Base-by-base conservation (phyloP, 2,888 invertebrate genomes). In the Bimastos eiseni region DNA sequence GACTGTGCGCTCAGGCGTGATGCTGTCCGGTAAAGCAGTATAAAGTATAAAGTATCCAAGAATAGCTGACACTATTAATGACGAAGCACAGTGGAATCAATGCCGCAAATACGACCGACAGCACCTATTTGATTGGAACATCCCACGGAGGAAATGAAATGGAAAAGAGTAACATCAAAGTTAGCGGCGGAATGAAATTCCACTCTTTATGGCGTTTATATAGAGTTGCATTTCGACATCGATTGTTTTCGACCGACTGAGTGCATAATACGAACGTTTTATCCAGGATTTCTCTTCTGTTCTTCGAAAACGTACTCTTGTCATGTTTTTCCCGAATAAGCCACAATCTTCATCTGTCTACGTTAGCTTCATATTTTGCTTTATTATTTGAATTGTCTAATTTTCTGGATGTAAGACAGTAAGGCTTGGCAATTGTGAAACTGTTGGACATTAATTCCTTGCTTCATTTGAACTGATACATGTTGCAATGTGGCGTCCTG, bases 141-240 rank as follows among this genome's bases (percentile, higher is more conserved):
- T 44, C 44, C 11, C 11, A 44, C 15, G 44, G 2, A 44, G 13
- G 44, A 44, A 19, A 44, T 11, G 44, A 2, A 13, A 44, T 44
- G 44, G 19, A 2, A 44, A 44, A 49, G 49, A 19, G 49, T 1
- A 70, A n/a, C 70, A 70, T 70, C 70, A 70, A 70, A 70, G 70
- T 30, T 17, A 70, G 11, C 30, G 70, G 70, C 30, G 70, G 70
- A 70, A 70, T 70, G n/a, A n/a, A n/a, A 70, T 30, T 70, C 70
- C 30, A 70, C 70, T 70, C n/a, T 70, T 70, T 70, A 70, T 70
- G 70, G 70, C 70, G n/a, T 70, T 70, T 70, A n/a, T 70, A 70
- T 70, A 70, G n/a, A n/a, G n/a, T 70, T 70, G n/a, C n/a, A n/a
- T 70, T 70, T 70, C 70, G 70, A 0, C 70, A n/a, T 70, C 70